Evolutionary conservation across 2,888 invertebrate species (phyloP), one percentile per base, ranked within the genome.

Genomic region (Sialis lutaria): DNA sequence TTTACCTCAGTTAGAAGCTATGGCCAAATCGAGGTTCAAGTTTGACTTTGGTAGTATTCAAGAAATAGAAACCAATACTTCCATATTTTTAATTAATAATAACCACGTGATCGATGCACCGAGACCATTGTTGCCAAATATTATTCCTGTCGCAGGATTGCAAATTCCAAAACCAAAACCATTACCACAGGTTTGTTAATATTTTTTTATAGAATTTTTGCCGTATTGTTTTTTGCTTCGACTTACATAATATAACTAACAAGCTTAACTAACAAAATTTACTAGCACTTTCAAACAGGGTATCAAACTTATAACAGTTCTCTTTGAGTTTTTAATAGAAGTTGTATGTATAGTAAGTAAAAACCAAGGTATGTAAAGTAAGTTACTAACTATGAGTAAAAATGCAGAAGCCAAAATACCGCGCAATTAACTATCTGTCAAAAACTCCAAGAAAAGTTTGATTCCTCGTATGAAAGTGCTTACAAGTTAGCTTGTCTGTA

Each of bases 111-210:
- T 62, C 9, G 55, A 58, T 52, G 55, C 55, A 48, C 55, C 61
- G 1, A 56, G 57, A 51, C 53, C 59, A 0, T 46, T 61, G n/a
- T 53, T 61, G 6, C 62, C 63, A 6, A 62, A 64, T 51, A 57
- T 63, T 42, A 61, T 64, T 34, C 57, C 61, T 22, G 59, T 63
- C 22, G 64, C 61, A 31, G 63, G 63, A 22, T 48, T 64, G 13
- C 64, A 65, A 46, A 55, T 58, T 4, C 52, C 54, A 49, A 49
- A 54, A 41, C 44, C 54, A 1, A 54, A 57, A 51, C 12, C 44
- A 12, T 48, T 64, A 49, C 58, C 62, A 32, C 48, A 56, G 46
- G 60, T 60, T 53, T 49, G 53, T 51, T 33, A 6, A 37, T 6
- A 37, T 1, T 37, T 4, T 37, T 5, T 37, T 37, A n/a, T 37